Conservation (phyloP, 2,888 invertebrate genomes). For the Metallyticus violacea region DNA sequence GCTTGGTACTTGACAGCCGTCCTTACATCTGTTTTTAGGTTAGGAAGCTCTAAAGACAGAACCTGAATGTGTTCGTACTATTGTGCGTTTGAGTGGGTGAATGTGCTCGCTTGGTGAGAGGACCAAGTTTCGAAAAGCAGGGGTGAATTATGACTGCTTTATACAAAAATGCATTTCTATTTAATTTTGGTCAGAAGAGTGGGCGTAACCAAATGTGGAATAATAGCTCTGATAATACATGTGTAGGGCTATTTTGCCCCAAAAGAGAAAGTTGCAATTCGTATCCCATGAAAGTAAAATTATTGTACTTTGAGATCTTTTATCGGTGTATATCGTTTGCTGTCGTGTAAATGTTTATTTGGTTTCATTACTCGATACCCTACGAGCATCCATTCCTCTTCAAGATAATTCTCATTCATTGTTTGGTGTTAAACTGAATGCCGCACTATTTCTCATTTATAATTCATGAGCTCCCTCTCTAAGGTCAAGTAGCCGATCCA, state of each 20-base stretch:
- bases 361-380: neutral
- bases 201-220: neutral
- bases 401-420: neutral
- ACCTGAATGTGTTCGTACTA: neutral
- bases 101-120: neutral
- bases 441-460: neutral
- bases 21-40: neutral
- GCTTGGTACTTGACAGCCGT: neutral
- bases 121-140: neutral
- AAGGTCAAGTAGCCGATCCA: neutral
- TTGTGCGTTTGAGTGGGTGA: neutral
- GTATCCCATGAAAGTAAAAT: neutral
- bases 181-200: neutral
- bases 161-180: neutral
- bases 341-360: neutral
- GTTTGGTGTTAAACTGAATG: neutral
- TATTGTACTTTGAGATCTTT: neutral
- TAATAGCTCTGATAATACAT: neutral
- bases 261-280: neutral
- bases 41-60: neutral
- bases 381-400: neutral
- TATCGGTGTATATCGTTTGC: too few species aligned
- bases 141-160: neutral
- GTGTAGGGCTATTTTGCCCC: neutral
- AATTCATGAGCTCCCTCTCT: neutral